Base-by-base conservation (phyloP, 2,113 vertebrate species). In the Ictidomys tridecemlineatus region DNA sequence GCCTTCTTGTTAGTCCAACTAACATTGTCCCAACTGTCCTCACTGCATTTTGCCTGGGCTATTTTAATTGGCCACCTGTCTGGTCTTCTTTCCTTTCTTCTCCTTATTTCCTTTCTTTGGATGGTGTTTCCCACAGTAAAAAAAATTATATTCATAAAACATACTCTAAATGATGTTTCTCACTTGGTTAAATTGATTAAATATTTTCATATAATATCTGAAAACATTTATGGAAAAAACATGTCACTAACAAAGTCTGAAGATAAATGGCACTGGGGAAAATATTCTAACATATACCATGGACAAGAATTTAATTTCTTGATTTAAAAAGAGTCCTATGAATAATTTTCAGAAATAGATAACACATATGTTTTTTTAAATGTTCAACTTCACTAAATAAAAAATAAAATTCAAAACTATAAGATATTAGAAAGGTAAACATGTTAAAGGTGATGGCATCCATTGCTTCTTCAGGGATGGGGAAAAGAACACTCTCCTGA, bases 121-220 rank as follows among this genome's bases (percentile, higher is more conserved):
- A 79, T 85, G 8, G 3, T 94, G 28, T 37, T 93, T 94, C 42
- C 73, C 45, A 63, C 26, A 72, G 39, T 16, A 70, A 74, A 77
- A 92, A 45, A 45, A 45, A 89, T 69, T 39, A 86, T 51, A 78
- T 76, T 89, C 88, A 94, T 17, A 86, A 91, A 92, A 92, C 56
- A 90, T 37, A 92, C 17, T 70, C 86, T 89, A 89, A 20, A 87
- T 65, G 13, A 85, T 56, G 18, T 45, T 92, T 93, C 34, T 93
- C 11, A 78, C 37, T 70, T 51, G 48, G 48, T 51, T 51, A 51
- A 51, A 20, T 0, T 84, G 63, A 83, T 53, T 93, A 63, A 85
- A 89, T 67, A 83, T 92, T 80, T 63, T n/a, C 30, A 74, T 32
- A 58, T 70, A 61, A 86, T 78, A 92, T 78, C 84, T 92, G 51